Evolutionary conservation across 2,797 vertebrate species (phyloP), one percentile per base, ranked within the genome.

Genomic region (Propithecus perrieri): DNA sequence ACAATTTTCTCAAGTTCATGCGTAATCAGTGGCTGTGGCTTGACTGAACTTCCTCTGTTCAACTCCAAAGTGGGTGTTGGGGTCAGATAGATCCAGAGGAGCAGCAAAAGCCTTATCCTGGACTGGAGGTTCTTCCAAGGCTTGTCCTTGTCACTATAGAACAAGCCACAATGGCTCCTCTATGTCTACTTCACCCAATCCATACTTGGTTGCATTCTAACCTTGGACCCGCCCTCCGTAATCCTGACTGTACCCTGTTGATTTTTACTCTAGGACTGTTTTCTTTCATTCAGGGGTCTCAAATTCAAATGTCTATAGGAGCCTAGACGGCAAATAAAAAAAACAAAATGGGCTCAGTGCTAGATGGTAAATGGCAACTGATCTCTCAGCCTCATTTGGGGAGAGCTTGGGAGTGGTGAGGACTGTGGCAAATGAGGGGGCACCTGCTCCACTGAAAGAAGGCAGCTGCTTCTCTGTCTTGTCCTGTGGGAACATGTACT

Each of bases 141-240:
- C 24, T 48, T 35, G 4, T 26, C 35, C 55, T 38, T 12, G 9
- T 30, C 67, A 4, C 1, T 2, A 0, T 5, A 53, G 15, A 50
- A 71, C n/a, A 10, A 11, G 26, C 1, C 12, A 5, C 14, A 5
- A 6, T 3, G 13, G 9, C 14, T 17, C 12, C 63, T 30, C 3
- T 0, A 2, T 50, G 13, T 71, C 78, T 30, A 0, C 17, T 50
- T 24, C 48, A 20, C 33, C 2, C 14, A 26, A 43, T 2, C 35
- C 1, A 0, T 1, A 4, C 5, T n/a, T 38, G 13, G 4, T 8
- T 24, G 28, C 9, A 1, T 12, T 85, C n/a, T 83, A 53, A 65
- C 28, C 55, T 63, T 9, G 59, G 20, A 3, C 8, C 43, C 55
- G 2, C 38, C 26, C 35, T 20, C 78, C 61, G 8, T 15, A 10